Percentiles rank a stretch among this genome's conserved stretches.
These are phyloP conservation scores for Holothuria leucospilota DNA, from an alignment of 53 echinoderm and acorn worm species.

Conservation along the genomic window DNA sequence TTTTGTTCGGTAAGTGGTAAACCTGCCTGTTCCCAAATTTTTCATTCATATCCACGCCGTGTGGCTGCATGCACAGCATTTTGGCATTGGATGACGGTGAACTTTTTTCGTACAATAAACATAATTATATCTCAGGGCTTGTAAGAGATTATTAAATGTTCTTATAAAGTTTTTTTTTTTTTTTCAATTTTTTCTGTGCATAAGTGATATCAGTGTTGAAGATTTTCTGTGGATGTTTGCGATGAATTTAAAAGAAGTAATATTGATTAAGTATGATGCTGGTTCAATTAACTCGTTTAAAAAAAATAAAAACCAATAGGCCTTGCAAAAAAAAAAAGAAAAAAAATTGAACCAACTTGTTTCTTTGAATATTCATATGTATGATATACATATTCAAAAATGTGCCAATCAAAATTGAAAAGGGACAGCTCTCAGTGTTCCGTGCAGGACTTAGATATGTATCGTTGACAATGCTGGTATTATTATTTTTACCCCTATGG, in stretches of 20 bases:
- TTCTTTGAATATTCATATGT: conserved; percentile 38
- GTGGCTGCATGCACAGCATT: too few relatives aligned
- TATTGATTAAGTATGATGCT: conserved; percentile 18
- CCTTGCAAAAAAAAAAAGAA: conserved; percentile 39
- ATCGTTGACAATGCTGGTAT: conserved; percentile 11
- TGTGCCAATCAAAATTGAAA: conserved; percentile 29
- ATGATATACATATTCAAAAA: conserved; percentile 36
- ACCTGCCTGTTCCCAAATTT: too few relatives aligned
- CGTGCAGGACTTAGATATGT: not conserved
- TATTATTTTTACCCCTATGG: conserved; percentile 8
- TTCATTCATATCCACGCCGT: too few relatives aligned
- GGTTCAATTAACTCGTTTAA: conserved; percentile 20
- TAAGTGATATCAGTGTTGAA: conserved; percentile 11
- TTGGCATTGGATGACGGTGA: not conserved
- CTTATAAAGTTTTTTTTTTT: conserved; percentile 1
- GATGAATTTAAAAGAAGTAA: conserved; percentile 19
- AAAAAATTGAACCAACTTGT: conserved; percentile 26
- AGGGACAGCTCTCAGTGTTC: conserved; percentile 38
- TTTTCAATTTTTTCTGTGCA: conserved; percentile 31
- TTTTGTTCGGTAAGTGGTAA: too few relatives aligned
- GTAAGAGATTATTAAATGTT: conserved; percentile 36
- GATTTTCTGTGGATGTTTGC: conserved; percentile 34
- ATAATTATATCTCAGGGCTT: conserved; percentile 46
- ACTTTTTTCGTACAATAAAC: conserved; percentile 43
- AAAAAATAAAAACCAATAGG: conserved; percentile 38